phyloP scores from a whole-genome alignment of 1,140 invertebrate genomes.

The Psilanteris sp. region DNA sequence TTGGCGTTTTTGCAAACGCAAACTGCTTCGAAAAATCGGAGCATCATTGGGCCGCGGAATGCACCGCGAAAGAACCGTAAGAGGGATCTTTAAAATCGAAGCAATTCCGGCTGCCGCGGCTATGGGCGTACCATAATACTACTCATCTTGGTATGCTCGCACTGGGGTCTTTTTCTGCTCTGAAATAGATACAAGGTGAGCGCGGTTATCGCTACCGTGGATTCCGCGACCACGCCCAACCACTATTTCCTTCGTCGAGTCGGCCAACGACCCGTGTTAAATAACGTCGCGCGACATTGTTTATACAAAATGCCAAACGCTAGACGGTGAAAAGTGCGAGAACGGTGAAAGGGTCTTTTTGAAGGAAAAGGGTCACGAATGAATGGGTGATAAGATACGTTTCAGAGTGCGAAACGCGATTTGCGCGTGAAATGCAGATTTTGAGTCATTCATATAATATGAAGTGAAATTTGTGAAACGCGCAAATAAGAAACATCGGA shows the following conservation, averaged over 20 bases:
- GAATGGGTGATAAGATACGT: too few species aligned
- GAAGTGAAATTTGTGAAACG: too few species aligned
- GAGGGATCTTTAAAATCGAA: conserved; percentile 63
- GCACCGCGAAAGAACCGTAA: conserved; percentile 69
- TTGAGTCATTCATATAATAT: too few species aligned
- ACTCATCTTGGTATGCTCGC: conserved; percentile 47
- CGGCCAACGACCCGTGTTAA: conserved; percentile 29
- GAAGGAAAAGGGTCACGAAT: too few species aligned
- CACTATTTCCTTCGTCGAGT: conserved; percentile 42
- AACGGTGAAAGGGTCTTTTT: conserved; percentile 1
- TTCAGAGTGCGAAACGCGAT: too few species aligned
- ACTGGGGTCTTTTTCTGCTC: conserved; percentile 56
- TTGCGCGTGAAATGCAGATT: too few species aligned
- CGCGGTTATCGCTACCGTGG: conserved; percentile 56
- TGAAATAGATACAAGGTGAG: conserved; percentile 42
- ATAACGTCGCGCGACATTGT: conserved; percentile 21
- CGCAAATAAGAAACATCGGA: too few species aligned
- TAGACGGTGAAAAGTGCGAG: not conserved
- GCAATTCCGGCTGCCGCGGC: conserved; percentile 48
- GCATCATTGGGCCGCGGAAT: conserved; percentile 40
- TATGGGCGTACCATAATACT: conserved; percentile 33
- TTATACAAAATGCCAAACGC: conserved; percentile 16
- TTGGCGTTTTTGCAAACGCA: conserved; percentile 25
- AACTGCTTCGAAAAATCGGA: conserved; percentile 38
- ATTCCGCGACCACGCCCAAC: conserved; percentile 70